Percentiles rank a stretch among this genome's conserved stretches.
Conservation (phyloP, 2,888 invertebrate species). For the Drosophila stalkeri region DNA sequence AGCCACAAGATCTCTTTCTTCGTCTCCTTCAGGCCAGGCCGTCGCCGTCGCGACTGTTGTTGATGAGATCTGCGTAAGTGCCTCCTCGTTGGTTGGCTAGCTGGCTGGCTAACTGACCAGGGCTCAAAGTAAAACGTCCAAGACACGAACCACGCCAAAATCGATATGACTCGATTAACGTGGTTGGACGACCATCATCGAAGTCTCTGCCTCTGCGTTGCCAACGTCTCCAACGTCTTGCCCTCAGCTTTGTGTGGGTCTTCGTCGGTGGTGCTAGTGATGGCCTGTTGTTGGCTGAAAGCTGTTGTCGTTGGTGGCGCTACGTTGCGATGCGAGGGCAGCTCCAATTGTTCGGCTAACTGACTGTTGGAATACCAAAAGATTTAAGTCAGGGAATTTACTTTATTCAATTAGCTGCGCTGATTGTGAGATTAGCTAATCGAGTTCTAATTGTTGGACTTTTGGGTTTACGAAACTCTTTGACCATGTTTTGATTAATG, state of each 20-base stretch:
- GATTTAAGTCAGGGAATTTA: neutral
- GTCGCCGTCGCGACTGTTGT: slow-evolving; percentile 42
- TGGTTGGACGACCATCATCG: slow-evolving; percentile 52
- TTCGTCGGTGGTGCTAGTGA: slow-evolving; percentile 76
- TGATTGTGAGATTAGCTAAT: neutral
- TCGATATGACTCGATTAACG: slow-evolving; percentile 81
- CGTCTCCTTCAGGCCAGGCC: neutral
- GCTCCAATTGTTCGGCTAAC: neutral
- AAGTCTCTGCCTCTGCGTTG: slow-evolving; percentile 21
- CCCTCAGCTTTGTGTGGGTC: slow-evolving; percentile 19
- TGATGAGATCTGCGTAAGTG: slow-evolving; percentile 72
- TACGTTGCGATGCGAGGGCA: slow-evolving; percentile 46
- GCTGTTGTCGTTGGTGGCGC: slow-evolving; percentile 68
- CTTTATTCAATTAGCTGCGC: too few species aligned
- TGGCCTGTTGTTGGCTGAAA: slow-evolving; percentile 63
- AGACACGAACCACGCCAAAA: slow-evolving; percentile 78
- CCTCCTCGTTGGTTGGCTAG: slow-evolving; percentile 51
- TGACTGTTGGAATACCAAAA: neutral
- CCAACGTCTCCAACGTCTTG: neutral
- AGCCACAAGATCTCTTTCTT: slow-evolving; percentile 4
- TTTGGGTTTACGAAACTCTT: too few species aligned
- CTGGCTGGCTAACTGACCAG: slow-evolving; percentile 22
- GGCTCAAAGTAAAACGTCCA: slow-evolving; percentile 69
- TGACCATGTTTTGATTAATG: too few species aligned
- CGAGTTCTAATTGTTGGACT: too few species aligned